These are phyloP conservation scores for Steinernema carpocapsae DNA, from an alignment of 2,888 invertebrate genomes.

Conservation along the genomic window DNA sequence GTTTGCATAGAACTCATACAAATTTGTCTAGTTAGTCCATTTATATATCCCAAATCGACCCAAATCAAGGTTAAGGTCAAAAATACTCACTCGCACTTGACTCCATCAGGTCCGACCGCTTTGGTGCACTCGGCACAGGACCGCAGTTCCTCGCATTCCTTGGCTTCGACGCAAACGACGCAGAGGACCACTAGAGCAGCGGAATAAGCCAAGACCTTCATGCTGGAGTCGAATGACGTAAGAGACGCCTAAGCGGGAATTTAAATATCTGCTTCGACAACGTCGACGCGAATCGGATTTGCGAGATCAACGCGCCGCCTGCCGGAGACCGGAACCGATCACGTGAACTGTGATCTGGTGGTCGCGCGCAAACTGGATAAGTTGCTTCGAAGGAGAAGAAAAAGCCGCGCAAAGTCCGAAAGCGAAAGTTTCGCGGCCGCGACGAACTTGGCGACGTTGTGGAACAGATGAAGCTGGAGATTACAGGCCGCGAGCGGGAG, in stretches of 20 bases:
- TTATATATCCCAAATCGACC: no score
- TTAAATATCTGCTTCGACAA: neutral
- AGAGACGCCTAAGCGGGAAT: neutral
- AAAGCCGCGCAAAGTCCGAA: conserved; percentile 20
- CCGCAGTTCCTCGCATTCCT: conserved; percentile 14
- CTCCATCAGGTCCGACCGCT: neutral
- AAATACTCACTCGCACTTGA: conserved; percentile 25
- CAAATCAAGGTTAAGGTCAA: neutral
- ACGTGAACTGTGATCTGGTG: neutral
- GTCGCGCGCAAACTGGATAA: neutral
- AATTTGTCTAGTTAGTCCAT: no score
- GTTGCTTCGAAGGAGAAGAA: neutral
- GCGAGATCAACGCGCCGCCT: conserved; percentile 9
- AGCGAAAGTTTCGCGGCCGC: conserved; percentile 4
- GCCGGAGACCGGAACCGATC: conserved; percentile 25
- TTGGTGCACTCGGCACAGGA: conserved; percentile 22
- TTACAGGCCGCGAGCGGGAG: no score
- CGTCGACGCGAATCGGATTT: conserved; percentile 14
- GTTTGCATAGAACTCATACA: no score
- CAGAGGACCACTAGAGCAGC: neutral
- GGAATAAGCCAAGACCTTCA: neutral
- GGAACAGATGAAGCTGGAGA: no score
- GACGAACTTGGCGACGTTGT: no score
- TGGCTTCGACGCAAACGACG: neutral
- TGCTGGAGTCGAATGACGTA: conserved; percentile 22